phyloP scores from a whole-genome alignment of 2,888 invertebrate species.

The Hirtodrosophila duncani region DNA sequence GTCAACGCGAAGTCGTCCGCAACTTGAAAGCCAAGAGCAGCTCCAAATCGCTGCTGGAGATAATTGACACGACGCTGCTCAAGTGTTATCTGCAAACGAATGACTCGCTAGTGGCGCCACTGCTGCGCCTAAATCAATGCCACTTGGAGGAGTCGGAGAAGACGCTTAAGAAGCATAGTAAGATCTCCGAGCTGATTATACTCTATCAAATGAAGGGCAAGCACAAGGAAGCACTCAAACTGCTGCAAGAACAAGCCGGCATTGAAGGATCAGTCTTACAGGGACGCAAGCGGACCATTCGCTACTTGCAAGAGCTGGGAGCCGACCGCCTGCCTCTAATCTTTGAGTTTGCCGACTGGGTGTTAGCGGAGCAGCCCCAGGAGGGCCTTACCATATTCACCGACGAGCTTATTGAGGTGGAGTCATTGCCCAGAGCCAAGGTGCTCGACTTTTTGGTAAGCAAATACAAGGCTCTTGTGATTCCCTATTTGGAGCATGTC shows the following conservation, averaged over 20 bases:
- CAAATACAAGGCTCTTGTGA: slow-evolving; percentile 88
- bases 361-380: slow-evolving; percentile 89
- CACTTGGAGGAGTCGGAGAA: slow-evolving; percentile 96
- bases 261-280: slow-evolving; percentile 82
- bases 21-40: slow-evolving; percentile 70
- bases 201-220: slow-evolving; percentile 96
- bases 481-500: slow-evolving; percentile 96
- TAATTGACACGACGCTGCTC: slow-evolving; percentile 97
- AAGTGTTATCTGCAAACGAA: slow-evolving; percentile 98
- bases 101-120: slow-evolving; percentile 94
- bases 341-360: slow-evolving; percentile 96
- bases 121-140: slow-evolving; percentile 94
- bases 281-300: slow-evolving; percentile 90
- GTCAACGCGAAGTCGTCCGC: slow-evolving; percentile 79
- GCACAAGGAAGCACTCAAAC: slow-evolving; percentile 93
- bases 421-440: slow-evolving; percentile 91
- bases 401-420: slow-evolving; percentile 91
- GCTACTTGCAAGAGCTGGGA: slow-evolving; percentile 94
- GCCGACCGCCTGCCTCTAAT: slow-evolving; percentile 90
- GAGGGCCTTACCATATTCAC: slow-evolving; percentile 94
- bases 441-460: slow-evolving; percentile 93
- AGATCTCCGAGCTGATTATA: slow-evolving; percentile 95
- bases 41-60: slow-evolving; percentile 83
- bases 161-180: slow-evolving; percentile 90
- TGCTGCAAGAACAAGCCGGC: slow-evolving; percentile 88